Percentiles rank a stretch among this genome's conserved stretches.
Evolutionary conservation across 1,140 invertebrate genomes (phyloP).

Genomic region (Lordiphosa mommai): DNA sequence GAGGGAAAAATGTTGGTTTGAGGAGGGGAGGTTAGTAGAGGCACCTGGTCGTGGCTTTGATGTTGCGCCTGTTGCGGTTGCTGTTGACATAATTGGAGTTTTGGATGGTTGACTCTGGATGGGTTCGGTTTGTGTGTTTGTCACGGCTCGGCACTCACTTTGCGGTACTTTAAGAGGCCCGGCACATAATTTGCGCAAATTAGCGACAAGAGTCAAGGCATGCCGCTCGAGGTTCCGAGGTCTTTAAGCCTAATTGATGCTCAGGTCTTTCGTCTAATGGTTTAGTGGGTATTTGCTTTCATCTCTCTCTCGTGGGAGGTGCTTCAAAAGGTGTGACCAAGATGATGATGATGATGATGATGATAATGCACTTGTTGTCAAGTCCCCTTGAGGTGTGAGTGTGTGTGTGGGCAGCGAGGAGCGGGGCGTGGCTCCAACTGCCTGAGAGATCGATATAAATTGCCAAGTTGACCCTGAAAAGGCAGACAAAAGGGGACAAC

Average conservation of each 20-base stretch:
- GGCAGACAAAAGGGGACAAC: conserved; percentile 9
- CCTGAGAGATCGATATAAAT: conserved; percentile 57
- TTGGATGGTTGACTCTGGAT: conserved; percentile 40
- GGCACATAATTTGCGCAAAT: conserved; percentile 77
- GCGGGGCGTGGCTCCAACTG: conserved; percentile 11
- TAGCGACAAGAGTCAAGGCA: conserved; percentile 68
- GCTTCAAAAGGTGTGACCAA: conserved; percentile 49
- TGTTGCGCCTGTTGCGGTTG: conserved; percentile 65
- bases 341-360: conserved; percentile 9
- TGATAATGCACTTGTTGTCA: conserved; percentile 29
- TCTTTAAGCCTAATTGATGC: conserved; percentile 74
- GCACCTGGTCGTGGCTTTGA: conserved; percentile 49
- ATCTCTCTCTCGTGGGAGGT: conserved; percentile 14
- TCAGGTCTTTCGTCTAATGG: conserved; percentile 39
- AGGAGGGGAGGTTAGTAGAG: background rate
- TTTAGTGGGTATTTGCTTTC: conserved; percentile 29
- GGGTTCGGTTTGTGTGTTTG: conserved; percentile 14
- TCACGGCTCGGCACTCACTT: conserved; percentile 56
- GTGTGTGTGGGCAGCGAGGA: conserved; percentile 41
- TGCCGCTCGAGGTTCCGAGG: conserved; percentile 39
- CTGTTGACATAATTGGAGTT: conserved; percentile 77
- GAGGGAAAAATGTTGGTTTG: background rate
- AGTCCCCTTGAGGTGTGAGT: conserved; percentile 25
- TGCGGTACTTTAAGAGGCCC: conserved; percentile 70
- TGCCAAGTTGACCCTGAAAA: conserved; percentile 64